phyloP scores from a whole-genome alignment of 1,140 invertebrate genomes.

The Drosophila sp. region DNA sequence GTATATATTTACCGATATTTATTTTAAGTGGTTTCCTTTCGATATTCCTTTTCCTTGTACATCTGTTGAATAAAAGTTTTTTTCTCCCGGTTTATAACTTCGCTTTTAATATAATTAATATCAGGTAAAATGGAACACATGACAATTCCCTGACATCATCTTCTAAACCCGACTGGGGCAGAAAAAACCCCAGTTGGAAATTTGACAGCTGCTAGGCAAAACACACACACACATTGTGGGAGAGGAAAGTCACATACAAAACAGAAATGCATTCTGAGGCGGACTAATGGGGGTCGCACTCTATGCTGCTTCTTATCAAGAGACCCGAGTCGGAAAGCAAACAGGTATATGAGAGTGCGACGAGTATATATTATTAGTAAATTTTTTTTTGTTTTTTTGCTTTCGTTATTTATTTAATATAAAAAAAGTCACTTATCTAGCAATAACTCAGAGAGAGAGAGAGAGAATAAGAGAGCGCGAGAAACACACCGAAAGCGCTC shows the following conservation, averaged over 20 bases:
- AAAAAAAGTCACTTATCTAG: slow-evolving; percentile 71
- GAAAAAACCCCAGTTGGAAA: slow-evolving; percentile 6
- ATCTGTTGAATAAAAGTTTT: no score
- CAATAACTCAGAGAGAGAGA: slow-evolving; percentile 31
- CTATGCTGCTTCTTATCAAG: slow-evolving; percentile 9
- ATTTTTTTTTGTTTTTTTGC: slow-evolving; percentile 4
- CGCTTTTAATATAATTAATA: neutral
- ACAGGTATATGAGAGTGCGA: neutral
- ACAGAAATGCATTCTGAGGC: slow-evolving; percentile 6
- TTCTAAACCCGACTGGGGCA: neutral
- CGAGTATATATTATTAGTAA: neutral
- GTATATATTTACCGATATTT: no score
- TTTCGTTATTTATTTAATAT: slow-evolving; percentile 34
- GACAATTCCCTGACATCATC: neutral
- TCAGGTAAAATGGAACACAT: neutral
- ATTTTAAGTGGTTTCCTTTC: no score
- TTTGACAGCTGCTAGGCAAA: slow-evolving; percentile 1
- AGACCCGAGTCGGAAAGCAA: slow-evolving; percentile 4
- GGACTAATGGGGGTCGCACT: slow-evolving; percentile 7
- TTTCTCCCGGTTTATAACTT: no score
- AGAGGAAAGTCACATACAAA: no score
- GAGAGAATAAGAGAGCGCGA: slow-evolving; percentile 22
- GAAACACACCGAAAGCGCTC: neutral
- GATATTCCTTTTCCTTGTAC: no score
- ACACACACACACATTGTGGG: neutral